A percentile compares a stretch with the other conserved stretches of the same genome.
Evolutionary conservation across 2,888 invertebrate species (phyloP).

Genomic region (Oligia fasciuncula): DNA sequence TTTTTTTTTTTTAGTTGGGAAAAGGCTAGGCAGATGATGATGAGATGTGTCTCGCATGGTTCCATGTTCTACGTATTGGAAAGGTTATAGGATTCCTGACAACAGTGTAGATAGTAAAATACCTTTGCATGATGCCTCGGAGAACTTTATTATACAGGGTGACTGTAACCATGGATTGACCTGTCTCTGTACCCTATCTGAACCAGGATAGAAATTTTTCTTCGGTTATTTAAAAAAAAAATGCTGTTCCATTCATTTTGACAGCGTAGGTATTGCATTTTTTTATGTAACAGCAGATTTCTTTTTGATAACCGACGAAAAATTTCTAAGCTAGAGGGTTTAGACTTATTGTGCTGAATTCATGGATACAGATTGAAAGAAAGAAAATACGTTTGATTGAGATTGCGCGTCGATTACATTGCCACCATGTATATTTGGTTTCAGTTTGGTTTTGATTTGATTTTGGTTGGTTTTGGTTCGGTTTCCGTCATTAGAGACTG

Average conservation of each 20-base stretch:
- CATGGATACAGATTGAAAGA: not conserved
- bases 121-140: not conserved
- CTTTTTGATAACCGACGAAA: not conserved
- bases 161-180: not conserved
- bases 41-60: no score
- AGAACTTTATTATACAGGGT: not conserved
- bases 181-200: not conserved
- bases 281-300: not conserved
- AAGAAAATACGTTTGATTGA: no score
- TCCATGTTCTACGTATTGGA: no score
- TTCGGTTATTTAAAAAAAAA: not conserved
- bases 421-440: no score
- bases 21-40: no score
- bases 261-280: not conserved
- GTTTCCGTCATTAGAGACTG: no score
- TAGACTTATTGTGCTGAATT: not conserved
- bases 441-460: not conserved
- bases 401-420: no score
- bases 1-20: no score
- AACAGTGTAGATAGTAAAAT: not conserved
- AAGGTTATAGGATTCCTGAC: not conserved
- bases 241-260: not conserved
- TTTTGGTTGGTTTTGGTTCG: no score
- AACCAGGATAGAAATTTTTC: rapidly evolving
- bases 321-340: not conserved